Conservation (phyloP, 2,797 vertebrate species). For the Microctenopoma stevenorrisi region DNA sequence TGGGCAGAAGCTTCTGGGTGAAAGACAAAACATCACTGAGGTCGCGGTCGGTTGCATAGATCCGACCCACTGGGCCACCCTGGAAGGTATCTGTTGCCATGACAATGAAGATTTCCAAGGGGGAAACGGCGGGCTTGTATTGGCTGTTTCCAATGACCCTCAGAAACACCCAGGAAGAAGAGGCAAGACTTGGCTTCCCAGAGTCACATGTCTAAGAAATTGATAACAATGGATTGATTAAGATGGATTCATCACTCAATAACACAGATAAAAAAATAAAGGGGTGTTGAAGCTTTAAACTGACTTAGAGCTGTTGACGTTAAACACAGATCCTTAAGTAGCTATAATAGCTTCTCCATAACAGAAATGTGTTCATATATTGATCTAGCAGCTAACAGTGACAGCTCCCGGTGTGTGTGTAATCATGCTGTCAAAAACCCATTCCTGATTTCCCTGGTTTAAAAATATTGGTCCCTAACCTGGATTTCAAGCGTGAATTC, state of each 20-base stretch:
- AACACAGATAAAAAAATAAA: background rate
- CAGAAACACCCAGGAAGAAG: conserved; percentile 90
- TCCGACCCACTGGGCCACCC: conserved; percentile 93
- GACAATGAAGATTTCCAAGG: conserved; percentile 93
- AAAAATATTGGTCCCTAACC: conserved; percentile 75
- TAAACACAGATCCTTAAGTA: background rate
- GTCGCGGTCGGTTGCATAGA: conserved; percentile 94
- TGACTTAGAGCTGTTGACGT: too few species aligned
- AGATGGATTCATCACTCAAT: background rate
- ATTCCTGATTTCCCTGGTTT: conserved; percentile 11
- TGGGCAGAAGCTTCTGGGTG: conserved; percentile 86
- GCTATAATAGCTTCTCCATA: conserved; percentile 1
- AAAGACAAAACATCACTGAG: conserved; percentile 92
- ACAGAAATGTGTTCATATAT: conserved; percentile 10
- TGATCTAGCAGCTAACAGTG: conserved; percentile 9
- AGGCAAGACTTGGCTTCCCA: conserved; percentile 90
- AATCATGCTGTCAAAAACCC: conserved; percentile 5
- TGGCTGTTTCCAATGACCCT: conserved; percentile 93
- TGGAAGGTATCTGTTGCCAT: conserved; percentile 94
- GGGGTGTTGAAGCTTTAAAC: background rate
- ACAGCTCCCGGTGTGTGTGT: conserved; percentile 14
- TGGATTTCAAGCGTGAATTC: conserved; percentile 90
- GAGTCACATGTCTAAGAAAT: conserved; percentile 89
- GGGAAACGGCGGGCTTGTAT: conserved; percentile 91
- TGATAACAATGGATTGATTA: conserved; percentile 9